Conservation (phyloP, 2,797 vertebrate genomes). For the Eurystomus glaucurus region DNA sequence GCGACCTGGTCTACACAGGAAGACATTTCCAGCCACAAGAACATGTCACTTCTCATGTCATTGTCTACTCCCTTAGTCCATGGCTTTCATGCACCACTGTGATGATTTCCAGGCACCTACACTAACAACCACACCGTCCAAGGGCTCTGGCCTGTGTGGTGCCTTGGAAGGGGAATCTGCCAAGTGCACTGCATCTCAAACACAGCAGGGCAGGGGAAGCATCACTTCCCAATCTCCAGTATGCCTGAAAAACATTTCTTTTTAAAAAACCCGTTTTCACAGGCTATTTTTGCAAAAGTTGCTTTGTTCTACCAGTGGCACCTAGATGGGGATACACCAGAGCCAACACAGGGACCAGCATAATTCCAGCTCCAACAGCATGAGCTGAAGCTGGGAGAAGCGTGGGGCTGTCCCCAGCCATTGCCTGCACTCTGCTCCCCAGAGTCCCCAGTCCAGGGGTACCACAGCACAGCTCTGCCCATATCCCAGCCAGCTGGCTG, state of each 20-base stretch:
- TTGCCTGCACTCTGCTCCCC: background rate
- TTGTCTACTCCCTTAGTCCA: background rate
- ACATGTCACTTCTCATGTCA: background rate
- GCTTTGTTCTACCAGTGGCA: accelerated
- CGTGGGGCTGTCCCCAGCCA: accelerated
- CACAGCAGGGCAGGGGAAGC: background rate
- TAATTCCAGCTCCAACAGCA: background rate
- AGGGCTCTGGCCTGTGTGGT: accelerated
- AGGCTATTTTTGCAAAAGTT: background rate
- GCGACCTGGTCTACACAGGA: background rate
- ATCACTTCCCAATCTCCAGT: background rate
- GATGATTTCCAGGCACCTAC: background rate
- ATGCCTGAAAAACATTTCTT: background rate
- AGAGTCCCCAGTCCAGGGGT: accelerated
- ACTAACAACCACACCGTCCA: accelerated
- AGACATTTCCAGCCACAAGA: background rate
- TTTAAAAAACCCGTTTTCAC: background rate
- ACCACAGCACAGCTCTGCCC: background rate
- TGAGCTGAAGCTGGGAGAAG: accelerated
- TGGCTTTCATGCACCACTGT: background rate
- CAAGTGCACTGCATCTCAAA: background rate
- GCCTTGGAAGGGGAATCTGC: background rate
- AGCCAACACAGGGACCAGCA: background rate
- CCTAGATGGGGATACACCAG: accelerated
- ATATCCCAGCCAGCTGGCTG: background rate